Percentiles rank a stretch among this genome's conserved stretches.
Evolutionary conservation across 2,888 invertebrate species (phyloP).

Genomic region (Aspidiotus destructor): DNA sequence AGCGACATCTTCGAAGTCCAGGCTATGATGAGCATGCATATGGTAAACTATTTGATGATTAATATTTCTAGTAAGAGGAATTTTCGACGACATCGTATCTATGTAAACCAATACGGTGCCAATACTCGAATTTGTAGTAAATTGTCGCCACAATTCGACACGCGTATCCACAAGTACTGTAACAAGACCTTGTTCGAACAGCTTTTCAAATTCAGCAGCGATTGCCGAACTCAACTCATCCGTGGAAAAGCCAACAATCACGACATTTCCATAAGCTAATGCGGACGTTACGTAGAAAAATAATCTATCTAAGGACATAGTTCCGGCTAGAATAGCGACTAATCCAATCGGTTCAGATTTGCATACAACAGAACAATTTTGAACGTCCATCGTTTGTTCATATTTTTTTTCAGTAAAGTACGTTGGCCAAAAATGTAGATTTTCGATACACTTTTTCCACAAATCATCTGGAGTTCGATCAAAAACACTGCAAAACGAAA

Average conservation of each 20-base stretch:
- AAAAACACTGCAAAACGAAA: constrained; percentile 8
- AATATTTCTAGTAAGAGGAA: background rate
- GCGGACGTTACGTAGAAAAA: constrained; percentile 18
- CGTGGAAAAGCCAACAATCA: constrained; percentile 14
- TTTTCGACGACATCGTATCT: background rate
- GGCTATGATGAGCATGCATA: too few species aligned
- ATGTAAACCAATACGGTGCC: constrained; percentile 8
- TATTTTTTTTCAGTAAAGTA: constrained; percentile 5
- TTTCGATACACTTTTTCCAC: constrained; percentile 2
- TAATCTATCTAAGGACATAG: background rate
- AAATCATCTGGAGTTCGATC: background rate
- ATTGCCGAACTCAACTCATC: background rate
- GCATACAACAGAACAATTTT: constrained; percentile 8
- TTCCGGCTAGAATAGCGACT: constrained; percentile 16
- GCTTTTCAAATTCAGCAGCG: constrained; percentile 12
- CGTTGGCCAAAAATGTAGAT: constrained; percentile 8
- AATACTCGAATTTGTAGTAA: constrained; percentile 6
- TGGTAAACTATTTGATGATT: background rate
- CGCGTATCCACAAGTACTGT: background rate
- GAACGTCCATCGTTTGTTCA: constrained; percentile 3
- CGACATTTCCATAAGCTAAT: constrained; percentile 13
- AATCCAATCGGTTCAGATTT: constrained; percentile 19
- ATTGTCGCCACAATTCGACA: constrained; percentile 3
- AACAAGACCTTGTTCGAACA: constrained; percentile 17
- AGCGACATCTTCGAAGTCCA: constrained; percentile 1